Base-by-base conservation (phyloP, 2,113 vertebrate species). In the Nothocercus nigrocapillus region DNA sequence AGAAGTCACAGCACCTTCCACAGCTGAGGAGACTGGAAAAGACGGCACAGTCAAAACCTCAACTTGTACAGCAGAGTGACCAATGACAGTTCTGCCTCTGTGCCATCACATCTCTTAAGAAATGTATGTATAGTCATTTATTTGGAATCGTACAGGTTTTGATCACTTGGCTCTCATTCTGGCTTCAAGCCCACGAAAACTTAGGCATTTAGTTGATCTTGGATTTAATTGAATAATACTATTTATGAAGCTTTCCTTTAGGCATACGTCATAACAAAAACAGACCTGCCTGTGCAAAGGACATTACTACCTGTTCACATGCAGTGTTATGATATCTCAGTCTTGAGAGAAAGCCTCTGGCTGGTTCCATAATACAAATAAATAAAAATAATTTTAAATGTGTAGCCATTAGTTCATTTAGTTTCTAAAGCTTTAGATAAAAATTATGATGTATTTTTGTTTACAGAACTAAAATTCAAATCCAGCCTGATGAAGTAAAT, bases 381-480 rank as follows among this genome's bases (percentile, higher is more conserved):
- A 67, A 61, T 56, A 44, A 21, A 38, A 44, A 51, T 7, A 54
- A 19, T 7, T 18, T 20, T 53, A 19, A 51, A 74, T 86, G 2
- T 40, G 7, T 84, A 74, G 25, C 5, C 34, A n/a, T 62, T 67
- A 56, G 5, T 81, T 82, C 3, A 38, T 25, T 20, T 47, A 67
- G 13, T 79, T 88, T 62, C 44, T 74, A 67, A 51, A 14, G 63
- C 38, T 88, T 49, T n/a, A 76, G 7, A 83, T n/a, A 73, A 63
- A 90, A 59, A 90, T 25, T 92, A 80, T 75, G 78, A 88, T 21
- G 5, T 5, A 34, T 56, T 58, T 11, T 44, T 56, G 70, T 42
- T 87, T 61, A 67, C 38, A 82, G 30, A 89, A 89, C 5, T 27
- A 63, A 79, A 91, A 83, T 85, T 73, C 28, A 92, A 76, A 93